These are phyloP conservation scores for Merodon equestris DNA, from an alignment of 2,888 invertebrate genomes.

Conservation along the genomic window DNA sequence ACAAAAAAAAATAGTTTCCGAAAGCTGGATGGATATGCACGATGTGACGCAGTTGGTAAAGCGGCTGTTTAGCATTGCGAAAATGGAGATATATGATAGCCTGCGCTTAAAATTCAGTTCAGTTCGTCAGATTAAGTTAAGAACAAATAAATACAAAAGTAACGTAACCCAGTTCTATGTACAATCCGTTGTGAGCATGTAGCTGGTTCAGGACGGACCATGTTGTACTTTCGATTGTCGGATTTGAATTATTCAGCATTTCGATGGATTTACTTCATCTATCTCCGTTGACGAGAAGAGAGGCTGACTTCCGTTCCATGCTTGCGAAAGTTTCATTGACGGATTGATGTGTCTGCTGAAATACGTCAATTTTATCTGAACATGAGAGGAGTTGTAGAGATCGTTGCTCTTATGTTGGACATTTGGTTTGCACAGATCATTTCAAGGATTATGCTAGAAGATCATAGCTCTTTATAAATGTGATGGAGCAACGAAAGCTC, in stretches of 20 bases:
- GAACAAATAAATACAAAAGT: conserved; percentile 30
- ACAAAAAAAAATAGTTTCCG: no score
- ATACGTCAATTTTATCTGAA: no score
- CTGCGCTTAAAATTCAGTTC: conserved; percentile 42
- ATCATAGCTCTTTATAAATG: no score
- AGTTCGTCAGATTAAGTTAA: conserved; percentile 13
- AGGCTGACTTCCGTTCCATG: background rate
- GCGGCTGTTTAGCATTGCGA: conserved; percentile 1
- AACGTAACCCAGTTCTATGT: conserved; percentile 44
- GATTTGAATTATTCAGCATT: conserved; percentile 52
- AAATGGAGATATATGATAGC: conserved; percentile 39
- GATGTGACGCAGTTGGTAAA: conserved; percentile 4
- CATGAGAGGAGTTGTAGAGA: no score
- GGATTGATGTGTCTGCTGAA: no score
- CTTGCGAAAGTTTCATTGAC: no score
- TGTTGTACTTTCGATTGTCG: conserved; percentile 53
- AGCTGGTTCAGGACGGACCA: background rate
- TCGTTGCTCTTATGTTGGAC: no score
- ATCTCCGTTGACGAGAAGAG: background rate
- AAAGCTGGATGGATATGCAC: no score
- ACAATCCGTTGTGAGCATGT: background rate
- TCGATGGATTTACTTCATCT: background rate
- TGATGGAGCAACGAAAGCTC: no score
- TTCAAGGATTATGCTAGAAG: no score
- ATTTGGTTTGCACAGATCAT: no score